Base-by-base conservation (phyloP, 1,140 invertebrate species). In the Calephelis virginiensis region DNA sequence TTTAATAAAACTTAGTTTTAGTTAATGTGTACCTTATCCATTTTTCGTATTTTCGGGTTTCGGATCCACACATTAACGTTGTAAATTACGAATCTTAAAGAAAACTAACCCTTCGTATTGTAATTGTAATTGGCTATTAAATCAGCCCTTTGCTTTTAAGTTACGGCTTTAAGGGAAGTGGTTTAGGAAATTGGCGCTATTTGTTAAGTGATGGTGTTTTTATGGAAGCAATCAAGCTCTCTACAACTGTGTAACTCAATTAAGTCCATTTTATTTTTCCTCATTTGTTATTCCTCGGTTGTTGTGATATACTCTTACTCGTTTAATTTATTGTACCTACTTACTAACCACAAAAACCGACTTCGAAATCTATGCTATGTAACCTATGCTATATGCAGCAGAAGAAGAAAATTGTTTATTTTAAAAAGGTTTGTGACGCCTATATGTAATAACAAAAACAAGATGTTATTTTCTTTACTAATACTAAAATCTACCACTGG, bases 121-220 rank as follows among this genome's bases (percentile, higher is more conserved):
- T 71, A 59, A 49, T 73, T 68, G 72, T 75, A 73, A 77, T 77
- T 75, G 70, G 61, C 73, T 75, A 75, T 77, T 67, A 75, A 67
- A 63, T 14, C 13, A 53, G 50, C 50, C 50, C 50, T 53, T 53
- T 53, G 13, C 50, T 53, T 53, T 53, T 63, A 66, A 53, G 53
- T 45, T 61, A 61, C 49, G n/a, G 60, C 43, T 67, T 66, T 69
- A 67, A 67, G 64, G 53, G 61, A 66, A 73, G 65, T 73, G 66
- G 64, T 64, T 65, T 61, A 68, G 76, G 76, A 78, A 78, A 78
- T 78, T 70, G 73, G 61, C 49, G 63, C 70, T 74, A 63, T 76
- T 76, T 76, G 69, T 66, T 63, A 70, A 70, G 49, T 67, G 69
- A 63, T 64, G 48, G 62, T 64, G 37, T 50, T 53, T 50, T 64